A percentile compares a stretch with the other conserved stretches of the same genome.
Evolutionary conservation across 2,797 vertebrate species (phyloP).

Genomic region (Otolemur crassicaudatus): DNA sequence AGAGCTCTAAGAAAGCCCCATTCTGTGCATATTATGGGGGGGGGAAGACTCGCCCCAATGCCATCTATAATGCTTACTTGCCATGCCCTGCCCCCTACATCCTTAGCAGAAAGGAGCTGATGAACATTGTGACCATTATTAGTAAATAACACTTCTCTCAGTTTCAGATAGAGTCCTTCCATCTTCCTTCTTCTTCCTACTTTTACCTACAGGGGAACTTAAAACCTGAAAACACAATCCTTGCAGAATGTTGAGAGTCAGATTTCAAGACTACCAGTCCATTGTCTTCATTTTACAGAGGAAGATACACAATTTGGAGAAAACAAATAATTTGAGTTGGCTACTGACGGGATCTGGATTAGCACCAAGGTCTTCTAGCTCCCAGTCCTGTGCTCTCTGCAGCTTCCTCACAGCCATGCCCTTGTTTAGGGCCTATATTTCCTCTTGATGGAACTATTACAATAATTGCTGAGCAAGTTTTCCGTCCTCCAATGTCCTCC

Average conservation of each 20-base stretch:
- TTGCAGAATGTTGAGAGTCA: background rate
- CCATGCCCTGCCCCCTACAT: background rate
- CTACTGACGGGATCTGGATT: background rate
- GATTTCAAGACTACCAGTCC: background rate
- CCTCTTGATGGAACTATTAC: background rate
- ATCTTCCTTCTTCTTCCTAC: background rate
- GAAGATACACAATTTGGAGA: background rate
- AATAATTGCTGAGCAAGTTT: constrained; percentile 27
- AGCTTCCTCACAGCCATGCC: background rate
- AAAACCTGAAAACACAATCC: background rate
- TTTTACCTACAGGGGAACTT: background rate
- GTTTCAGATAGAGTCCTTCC: background rate
- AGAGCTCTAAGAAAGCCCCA: background rate
- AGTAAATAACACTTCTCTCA: background rate
- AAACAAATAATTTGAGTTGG: background rate
- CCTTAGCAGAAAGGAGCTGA: background rate
- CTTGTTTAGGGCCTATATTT: background rate
- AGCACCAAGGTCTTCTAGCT: background rate
- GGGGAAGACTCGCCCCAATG: background rate
- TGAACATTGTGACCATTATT: background rate
- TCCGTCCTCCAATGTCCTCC: background rate
- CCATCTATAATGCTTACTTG: background rate
- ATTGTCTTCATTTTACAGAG: background rate
- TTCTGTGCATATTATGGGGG: background rate
- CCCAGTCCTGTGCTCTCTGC: background rate